phyloP scores from a whole-genome alignment of 1,140 invertebrate genomes.

The Ceratina calcarata region DNA sequence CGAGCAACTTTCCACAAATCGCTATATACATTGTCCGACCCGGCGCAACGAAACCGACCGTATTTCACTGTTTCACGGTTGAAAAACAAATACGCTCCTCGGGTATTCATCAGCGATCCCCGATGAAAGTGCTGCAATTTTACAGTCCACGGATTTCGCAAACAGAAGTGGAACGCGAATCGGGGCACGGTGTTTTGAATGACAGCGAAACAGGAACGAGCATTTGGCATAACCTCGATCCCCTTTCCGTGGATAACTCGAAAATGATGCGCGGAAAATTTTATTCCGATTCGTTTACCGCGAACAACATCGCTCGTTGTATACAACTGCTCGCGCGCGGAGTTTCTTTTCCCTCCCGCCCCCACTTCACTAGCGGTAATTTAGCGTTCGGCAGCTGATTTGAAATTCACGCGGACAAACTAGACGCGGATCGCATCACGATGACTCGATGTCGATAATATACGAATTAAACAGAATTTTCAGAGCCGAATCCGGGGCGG shows the following conservation, averaged over 20 bases:
- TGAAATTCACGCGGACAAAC: not conserved
- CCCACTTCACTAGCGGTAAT: not conserved
- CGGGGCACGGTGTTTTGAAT: too few species aligned
- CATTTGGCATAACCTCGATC: constrained; percentile 1
- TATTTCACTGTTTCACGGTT: too few species aligned
- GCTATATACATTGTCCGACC: not conserved
- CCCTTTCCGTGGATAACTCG: not conserved
- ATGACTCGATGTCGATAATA: not conserved
- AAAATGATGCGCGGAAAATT: constrained; percentile 7
- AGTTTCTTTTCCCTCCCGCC: not conserved
- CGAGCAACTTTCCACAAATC: constrained; percentile 7
- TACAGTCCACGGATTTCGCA: not conserved
- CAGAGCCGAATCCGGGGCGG: not conserved
- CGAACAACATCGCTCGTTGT: not conserved
- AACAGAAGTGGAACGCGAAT: not conserved
- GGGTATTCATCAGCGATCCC: too few species aligned
- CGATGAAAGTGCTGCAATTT: not conserved
- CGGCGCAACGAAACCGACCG: not conserved
- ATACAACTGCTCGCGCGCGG: not conserved
- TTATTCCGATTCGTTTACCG: constrained; percentile 19
- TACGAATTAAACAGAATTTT: constrained; percentile 9
- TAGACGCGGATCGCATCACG: not conserved
- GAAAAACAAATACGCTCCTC: too few species aligned
- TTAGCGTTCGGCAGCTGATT: not conserved
- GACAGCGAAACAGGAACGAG: not conserved